phyloP scores from a whole-genome alignment of 2,113 vertebrate genomes.

The rabbit (Oryctolagus cuniculus) region DNA sequence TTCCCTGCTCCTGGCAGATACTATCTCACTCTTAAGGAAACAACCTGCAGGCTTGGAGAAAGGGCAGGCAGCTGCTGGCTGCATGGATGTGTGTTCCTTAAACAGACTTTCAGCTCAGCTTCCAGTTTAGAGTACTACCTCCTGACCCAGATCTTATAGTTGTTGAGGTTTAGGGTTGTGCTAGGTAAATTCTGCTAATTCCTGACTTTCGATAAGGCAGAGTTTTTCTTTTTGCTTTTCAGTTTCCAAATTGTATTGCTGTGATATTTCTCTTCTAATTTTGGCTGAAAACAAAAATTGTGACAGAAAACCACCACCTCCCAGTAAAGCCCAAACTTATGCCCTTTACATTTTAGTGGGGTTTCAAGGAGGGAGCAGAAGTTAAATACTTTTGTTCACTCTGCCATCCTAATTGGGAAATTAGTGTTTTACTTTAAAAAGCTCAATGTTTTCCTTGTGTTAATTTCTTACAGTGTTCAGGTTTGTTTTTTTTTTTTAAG shows the following conservation, averaged over 20 bases:
- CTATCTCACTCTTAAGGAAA: background rate
- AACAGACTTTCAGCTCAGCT: background rate
- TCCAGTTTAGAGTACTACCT: background rate
- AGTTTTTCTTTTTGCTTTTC: background rate
- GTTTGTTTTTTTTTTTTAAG: too few relatives aligned
- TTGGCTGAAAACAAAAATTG: background rate
- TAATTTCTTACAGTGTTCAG: background rate
- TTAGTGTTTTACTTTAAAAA: constrained; percentile 45
- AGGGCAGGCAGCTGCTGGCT: background rate
- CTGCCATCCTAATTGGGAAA: constrained; percentile 21
- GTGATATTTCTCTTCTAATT: background rate
- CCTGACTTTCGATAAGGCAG: background rate
- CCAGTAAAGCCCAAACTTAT: background rate
- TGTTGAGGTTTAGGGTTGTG: background rate
- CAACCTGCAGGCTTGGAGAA: background rate
- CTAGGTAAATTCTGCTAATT: background rate
- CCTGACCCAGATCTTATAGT: background rate
- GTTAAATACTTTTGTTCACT: background rate
- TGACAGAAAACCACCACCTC: background rate
- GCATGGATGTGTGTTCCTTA: background rate
- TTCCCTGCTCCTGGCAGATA: background rate
- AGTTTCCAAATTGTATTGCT: constrained; percentile 41
- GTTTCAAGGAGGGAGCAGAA: background rate
- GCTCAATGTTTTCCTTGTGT: background rate
- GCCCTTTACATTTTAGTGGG: background rate